phyloP scores from a whole-genome alignment of 2,888 invertebrate species.

The Scaptomyza cyrtandrae region DNA sequence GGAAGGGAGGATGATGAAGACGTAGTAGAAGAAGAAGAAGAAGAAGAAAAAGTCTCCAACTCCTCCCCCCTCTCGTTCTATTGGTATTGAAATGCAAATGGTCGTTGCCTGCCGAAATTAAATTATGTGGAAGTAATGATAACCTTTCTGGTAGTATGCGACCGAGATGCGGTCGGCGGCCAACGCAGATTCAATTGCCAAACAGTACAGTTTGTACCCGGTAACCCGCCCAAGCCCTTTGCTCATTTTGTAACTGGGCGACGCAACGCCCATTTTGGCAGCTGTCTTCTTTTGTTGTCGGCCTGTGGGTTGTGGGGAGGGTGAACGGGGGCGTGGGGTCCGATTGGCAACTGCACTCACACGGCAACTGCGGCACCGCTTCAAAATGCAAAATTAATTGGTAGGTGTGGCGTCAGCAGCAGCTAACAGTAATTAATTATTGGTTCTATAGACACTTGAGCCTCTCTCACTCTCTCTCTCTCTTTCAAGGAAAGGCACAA shows the following conservation, averaged over 20 bases:
- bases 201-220: slow-evolving; percentile 12
- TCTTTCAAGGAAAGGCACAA: slow-evolving; percentile 7
- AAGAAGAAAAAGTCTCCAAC: slow-evolving; percentile 4
- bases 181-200: slow-evolving; percentile 63
- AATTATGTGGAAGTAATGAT: slow-evolving; percentile 81
- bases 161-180: slow-evolving; percentile 43
- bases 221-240: neutral
- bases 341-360: slow-evolving; percentile 49
- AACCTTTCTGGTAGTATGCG: slow-evolving; percentile 64
- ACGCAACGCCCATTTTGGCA: slow-evolving; percentile 76
- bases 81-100: slow-evolving; percentile 80
- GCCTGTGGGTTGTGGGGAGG: too few species aligned
- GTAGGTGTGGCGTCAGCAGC: slow-evolving; percentile 75
- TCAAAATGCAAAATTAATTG: slow-evolving; percentile 70
- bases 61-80: slow-evolving; percentile 1
- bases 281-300: slow-evolving; percentile 57
- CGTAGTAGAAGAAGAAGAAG: neutral
- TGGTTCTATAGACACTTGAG: slow-evolving; percentile 42
- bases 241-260: slow-evolving; percentile 62
- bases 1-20: neutral
- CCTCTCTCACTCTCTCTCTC: slow-evolving; percentile 44
- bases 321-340: neutral
- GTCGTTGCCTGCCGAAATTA: slow-evolving; percentile 79
- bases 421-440: slow-evolving; percentile 78
- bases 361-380: slow-evolving; percentile 43